Evolutionary conservation across 2,888 invertebrate species (phyloP).

Genomic region (Cerastis leucographa): DNA sequence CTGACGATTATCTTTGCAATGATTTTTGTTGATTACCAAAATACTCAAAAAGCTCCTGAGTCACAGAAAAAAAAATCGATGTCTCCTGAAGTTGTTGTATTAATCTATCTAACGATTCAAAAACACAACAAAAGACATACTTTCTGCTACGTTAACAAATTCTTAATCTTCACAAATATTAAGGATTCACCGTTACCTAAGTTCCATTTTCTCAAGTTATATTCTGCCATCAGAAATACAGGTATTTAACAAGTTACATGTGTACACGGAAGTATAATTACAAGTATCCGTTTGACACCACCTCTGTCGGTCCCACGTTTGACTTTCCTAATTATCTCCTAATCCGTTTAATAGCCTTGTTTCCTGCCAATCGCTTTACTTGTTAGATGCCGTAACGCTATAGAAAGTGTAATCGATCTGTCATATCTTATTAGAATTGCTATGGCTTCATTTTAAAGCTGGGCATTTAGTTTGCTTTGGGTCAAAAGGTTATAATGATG

Average conservation of each 20-base stretch:
- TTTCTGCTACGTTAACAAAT: background rate
- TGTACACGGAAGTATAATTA: constrained; percentile 51
- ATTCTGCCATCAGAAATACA: background rate
- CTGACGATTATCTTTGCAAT: background rate
- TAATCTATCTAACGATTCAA: background rate
- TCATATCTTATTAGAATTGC: constrained; percentile 17
- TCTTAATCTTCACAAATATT: background rate
- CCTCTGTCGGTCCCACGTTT: constrained; percentile 56
- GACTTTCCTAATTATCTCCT: constrained; percentile 48
- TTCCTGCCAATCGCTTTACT: constrained; percentile 55
- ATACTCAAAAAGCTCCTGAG: background rate
- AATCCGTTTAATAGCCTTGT: constrained; percentile 44
- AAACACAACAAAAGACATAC: background rate
- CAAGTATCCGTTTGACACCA: constrained; percentile 40
- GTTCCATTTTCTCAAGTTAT: background rate
- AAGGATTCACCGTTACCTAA: background rate
- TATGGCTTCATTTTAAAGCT: constrained; percentile 2
- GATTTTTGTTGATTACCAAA: background rate
- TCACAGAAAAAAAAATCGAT: too few species aligned
- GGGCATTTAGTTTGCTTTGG: background rate
- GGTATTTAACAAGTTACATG: constrained; percentile 20
- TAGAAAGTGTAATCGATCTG: constrained; percentile 52
- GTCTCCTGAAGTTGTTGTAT: background rate
- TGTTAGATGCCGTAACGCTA: constrained; percentile 29
- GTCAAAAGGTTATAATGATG: background rate